Conservation (phyloP, 2,888 invertebrate genomes). For the Caprella mutica region DNA sequence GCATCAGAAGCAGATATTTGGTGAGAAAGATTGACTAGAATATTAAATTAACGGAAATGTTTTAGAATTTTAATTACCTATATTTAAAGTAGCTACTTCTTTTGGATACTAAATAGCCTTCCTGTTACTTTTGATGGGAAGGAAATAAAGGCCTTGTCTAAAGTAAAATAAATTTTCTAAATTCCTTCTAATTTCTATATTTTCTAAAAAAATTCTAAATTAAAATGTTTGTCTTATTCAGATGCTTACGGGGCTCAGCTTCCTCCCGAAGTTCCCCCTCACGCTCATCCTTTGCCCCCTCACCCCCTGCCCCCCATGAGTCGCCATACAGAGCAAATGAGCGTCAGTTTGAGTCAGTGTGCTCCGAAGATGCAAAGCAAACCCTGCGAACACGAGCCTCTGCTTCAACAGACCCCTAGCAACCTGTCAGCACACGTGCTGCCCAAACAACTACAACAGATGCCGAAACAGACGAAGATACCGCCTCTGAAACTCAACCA, state of each 20-base stretch:
- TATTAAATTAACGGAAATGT: no score
- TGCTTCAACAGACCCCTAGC: conserved; percentile 19
- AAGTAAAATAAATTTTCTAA: no score
- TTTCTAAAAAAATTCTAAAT: no score
- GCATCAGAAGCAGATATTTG: not conserved
- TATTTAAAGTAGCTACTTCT: no score
- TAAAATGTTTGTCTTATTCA: no score
- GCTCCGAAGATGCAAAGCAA: conserved; percentile 27
- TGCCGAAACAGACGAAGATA: conserved; percentile 15
- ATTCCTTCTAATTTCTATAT: no score
- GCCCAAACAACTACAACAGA: conserved; percentile 25
- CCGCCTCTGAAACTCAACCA: no score
- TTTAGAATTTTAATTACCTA: no score
- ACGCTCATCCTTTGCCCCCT: conserved; percentile 19
- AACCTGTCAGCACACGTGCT: conserved; percentile 21
- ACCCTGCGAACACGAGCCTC: conserved; percentile 27
- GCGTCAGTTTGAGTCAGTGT: conserved; percentile 20
- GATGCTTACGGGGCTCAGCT: conserved; percentile 58
- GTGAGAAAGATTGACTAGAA: no score
- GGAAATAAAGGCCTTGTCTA: no score
- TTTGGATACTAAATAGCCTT: no score
- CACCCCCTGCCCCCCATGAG: not conserved
- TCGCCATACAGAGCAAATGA: conserved; percentile 9
- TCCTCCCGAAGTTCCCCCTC: conserved; percentile 42
- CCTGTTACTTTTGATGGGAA: no score